These are phyloP conservation scores for Oreohelix idahoensis DNA, from an alignment of 1,140 invertebrate genomes.

Conservation along the genomic window DNA sequence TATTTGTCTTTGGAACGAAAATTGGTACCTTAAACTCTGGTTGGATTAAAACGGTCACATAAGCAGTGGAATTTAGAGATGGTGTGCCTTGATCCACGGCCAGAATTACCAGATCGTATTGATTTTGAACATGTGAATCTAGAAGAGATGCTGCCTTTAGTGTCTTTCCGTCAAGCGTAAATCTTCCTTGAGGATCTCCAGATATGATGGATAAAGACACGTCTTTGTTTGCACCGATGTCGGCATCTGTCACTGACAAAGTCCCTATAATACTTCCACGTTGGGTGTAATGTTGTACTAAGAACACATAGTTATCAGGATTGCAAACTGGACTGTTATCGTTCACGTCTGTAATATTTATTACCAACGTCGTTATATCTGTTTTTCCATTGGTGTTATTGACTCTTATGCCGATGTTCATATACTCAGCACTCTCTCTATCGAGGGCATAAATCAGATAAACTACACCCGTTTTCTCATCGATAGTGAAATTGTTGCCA, in stretches of 20 bases:
- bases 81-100: slow-evolving; percentile 16
- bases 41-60: slow-evolving; percentile 1
- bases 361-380: neutral
- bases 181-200: neutral
- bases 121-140: slow-evolving; percentile 7
- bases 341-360: slow-evolving; percentile 38
- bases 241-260: slow-evolving; percentile 46
- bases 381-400: neutral
- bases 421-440: neutral
- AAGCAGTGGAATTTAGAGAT: neutral
- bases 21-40: slow-evolving; percentile 14
- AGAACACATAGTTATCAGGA: neutral
- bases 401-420: neutral
- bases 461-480: slow-evolving; percentile 22
- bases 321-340: slow-evolving; percentile 35
- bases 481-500: slow-evolving; percentile 7
- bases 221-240: slow-evolving; percentile 54
- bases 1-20: neutral
- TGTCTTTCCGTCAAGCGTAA: neutral
- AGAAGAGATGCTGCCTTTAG: neutral
- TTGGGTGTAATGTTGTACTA: neutral
- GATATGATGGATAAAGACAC: slow-evolving; percentile 80
- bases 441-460: slow-evolving; percentile 30
- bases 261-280: neutral
- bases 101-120: neutral